Percentiles rank a stretch among this genome's conserved stretches.
phyloP scores from a whole-genome alignment of 2,113 vertebrate genomes.

The Platysternon megacephalum region DNA sequence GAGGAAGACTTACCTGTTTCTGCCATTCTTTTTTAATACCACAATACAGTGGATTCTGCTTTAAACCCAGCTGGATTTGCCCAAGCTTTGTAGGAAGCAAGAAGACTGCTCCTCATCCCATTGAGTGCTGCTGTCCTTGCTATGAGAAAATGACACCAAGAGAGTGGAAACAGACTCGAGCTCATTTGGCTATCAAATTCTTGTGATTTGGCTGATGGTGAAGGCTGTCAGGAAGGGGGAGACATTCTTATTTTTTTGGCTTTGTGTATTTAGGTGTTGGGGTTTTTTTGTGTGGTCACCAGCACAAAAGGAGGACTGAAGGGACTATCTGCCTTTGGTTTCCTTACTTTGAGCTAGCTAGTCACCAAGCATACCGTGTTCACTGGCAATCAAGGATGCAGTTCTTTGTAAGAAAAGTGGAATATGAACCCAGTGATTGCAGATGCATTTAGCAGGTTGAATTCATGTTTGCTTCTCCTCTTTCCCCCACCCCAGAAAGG shows the following conservation, averaged over 20 bases:
- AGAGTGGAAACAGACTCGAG: slow-evolving; percentile 16
- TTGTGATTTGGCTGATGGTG: neutral
- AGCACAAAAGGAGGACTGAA: slow-evolving; percentile 72
- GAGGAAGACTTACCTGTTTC: slow-evolving; percentile 59
- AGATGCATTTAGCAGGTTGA: slow-evolving; percentile 22
- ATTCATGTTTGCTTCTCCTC: slow-evolving; percentile 42
- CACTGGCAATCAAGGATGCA: slow-evolving; percentile 2
- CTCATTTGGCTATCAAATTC: slow-evolving; percentile 49
- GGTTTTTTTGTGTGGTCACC: slow-evolving; percentile 65
- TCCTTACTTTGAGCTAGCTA: neutral
- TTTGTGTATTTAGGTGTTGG: slow-evolving; percentile 38
- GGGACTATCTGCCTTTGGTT: slow-evolving; percentile 51
- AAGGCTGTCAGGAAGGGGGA: slow-evolving; percentile 54
- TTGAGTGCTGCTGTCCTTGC: slow-evolving; percentile 25
- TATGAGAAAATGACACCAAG: neutral
- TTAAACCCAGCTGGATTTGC: slow-evolving; percentile 70
- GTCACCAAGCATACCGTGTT: neutral
- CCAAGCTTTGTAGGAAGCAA: slow-evolving; percentile 60
- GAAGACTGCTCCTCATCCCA: slow-evolving; percentile 44
- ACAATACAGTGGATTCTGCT: slow-evolving; percentile 64
- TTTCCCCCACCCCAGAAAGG: slow-evolving; percentile 22
- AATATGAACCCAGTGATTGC: slow-evolving; percentile 28
- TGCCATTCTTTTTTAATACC: slow-evolving; percentile 58
- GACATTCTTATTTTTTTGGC: slow-evolving; percentile 60
- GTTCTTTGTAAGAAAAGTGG: slow-evolving; percentile 7